These are phyloP conservation scores for Morelia viridis DNA, from an alignment of 2,797 vertebrate genomes.

Conservation along the genomic window DNA sequence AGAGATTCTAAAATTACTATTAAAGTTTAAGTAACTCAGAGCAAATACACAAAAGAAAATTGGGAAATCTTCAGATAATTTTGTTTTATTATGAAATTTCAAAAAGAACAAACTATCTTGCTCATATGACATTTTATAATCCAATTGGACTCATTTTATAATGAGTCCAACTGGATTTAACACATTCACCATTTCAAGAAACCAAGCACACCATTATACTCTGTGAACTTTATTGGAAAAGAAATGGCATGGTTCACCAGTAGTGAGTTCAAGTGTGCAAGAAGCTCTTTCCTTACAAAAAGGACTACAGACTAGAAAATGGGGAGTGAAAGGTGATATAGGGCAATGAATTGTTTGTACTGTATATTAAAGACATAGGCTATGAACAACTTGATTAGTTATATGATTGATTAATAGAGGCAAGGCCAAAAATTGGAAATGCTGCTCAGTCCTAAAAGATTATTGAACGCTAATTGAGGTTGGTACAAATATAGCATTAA, in stretches of 20 bases:
- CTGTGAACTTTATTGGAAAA: neutral
- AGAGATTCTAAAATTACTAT: neutral
- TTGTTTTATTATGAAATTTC: too few species aligned
- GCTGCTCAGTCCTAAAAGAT: neutral
- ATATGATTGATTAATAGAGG: conserved; percentile 22
- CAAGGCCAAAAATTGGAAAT: conserved; percentile 18
- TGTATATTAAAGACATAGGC: neutral
- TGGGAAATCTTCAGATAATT: too few species aligned
- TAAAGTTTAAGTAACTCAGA: too few species aligned
- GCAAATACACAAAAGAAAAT: too few species aligned
- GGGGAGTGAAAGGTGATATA: neutral
- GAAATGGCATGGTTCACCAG: neutral
- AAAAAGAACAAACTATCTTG: too few species aligned
- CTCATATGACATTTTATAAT: neutral
- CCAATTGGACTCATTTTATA: neutral
- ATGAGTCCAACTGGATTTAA: neutral
- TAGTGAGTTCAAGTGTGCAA: neutral
- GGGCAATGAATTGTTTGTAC: neutral
- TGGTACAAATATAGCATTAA: neutral
- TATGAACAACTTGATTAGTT: neutral
- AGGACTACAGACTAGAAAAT: neutral
- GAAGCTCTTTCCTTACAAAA: neutral
- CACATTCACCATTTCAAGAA: neutral
- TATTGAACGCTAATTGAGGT: neutral
- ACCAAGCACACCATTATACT: neutral